Conservation (phyloP, 2,888 invertebrate species). For the Pandemis corylana region DNA sequence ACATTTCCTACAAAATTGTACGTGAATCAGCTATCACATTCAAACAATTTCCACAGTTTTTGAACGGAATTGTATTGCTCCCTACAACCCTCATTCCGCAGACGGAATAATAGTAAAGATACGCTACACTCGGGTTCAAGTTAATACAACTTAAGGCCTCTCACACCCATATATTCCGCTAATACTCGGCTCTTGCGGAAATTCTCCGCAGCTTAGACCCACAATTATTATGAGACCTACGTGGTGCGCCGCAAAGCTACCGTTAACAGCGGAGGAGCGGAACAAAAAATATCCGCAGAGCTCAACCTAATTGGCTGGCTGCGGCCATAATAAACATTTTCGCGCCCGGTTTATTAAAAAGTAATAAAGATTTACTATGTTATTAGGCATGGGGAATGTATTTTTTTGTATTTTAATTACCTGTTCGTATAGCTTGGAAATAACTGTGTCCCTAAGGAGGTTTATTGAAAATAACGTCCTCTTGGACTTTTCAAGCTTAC, state of each 20-base stretch:
- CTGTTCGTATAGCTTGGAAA: conserved; percentile 39
- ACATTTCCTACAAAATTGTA: too few species aligned
- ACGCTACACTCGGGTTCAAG: conserved; percentile 33
- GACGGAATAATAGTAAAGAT: conserved; percentile 10
- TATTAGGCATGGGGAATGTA: conserved; percentile 47
- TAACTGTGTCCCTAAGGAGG: conserved; percentile 10
- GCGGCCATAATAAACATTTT: conserved; percentile 34
- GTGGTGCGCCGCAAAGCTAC: conserved; percentile 34
- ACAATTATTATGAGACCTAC: conserved; percentile 41
- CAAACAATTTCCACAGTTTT: neutral
- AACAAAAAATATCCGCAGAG: conserved; percentile 39
- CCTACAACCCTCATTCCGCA: conserved; percentile 4
- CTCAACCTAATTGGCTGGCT: conserved; percentile 21
- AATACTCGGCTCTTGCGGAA: conserved; percentile 45
- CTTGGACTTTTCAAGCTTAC: neutral
- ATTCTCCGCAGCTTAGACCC: conserved; percentile 38
- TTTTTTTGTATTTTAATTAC: conserved; percentile 45
- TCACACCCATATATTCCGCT: conserved; percentile 45
- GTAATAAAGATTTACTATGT: conserved; percentile 53
- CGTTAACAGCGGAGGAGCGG: conserved; percentile 5
- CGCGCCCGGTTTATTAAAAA: conserved; percentile 47
- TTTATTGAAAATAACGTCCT: neutral
- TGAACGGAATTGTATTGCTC: neutral
- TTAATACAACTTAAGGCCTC: conserved; percentile 49
- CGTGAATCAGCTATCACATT: neutral